phyloP scores from a whole-genome alignment of 2,888 invertebrate genomes.

The Cataglyphis rosenhaueri region DNA sequence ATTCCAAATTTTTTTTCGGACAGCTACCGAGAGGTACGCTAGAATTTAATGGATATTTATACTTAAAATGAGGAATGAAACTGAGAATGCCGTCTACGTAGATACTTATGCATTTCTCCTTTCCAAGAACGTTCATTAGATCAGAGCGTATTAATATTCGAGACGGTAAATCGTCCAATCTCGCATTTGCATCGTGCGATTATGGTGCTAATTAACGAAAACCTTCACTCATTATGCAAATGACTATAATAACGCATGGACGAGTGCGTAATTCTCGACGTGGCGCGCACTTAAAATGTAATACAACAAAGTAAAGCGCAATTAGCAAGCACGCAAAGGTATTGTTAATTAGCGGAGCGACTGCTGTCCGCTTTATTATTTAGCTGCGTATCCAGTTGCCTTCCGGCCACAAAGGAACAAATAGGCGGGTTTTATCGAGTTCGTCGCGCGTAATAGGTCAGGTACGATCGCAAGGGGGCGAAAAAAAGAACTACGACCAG shows the following conservation, averaged over 20 bases:
- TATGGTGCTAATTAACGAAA: conserved; percentile 80
- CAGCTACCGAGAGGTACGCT: background rate
- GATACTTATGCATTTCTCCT: conserved; percentile 32
- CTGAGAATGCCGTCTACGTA: conserved; percentile 27
- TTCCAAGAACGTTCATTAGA: conserved; percentile 25
- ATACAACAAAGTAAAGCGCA: conserved; percentile 78
- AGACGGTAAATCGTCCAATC: conserved; percentile 73
- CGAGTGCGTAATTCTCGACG: conserved; percentile 77
- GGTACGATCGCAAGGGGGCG: conserved; percentile 46
- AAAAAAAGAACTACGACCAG: conserved; percentile 44
- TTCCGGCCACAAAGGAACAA: conserved; percentile 71
- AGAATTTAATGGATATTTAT: background rate
- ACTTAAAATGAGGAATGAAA: background rate
- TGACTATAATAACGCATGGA: conserved; percentile 80
- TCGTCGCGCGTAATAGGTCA: conserved; percentile 61
- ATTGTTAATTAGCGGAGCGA: conserved; percentile 76
- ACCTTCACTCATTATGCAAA: conserved; percentile 83
- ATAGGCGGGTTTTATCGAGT: conserved; percentile 72
- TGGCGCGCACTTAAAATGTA: conserved; percentile 73
- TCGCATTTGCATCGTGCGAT: conserved; percentile 79
- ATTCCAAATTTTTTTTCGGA: background rate
- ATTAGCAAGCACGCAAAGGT: conserved; percentile 76
- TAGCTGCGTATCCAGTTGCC: conserved; percentile 74
- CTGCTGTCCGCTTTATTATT: conserved; percentile 75
- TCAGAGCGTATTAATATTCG: conserved; percentile 74